Base-by-base conservation (phyloP, 2,888 invertebrate species). In the Rhagophthalmus giganteus region DNA sequence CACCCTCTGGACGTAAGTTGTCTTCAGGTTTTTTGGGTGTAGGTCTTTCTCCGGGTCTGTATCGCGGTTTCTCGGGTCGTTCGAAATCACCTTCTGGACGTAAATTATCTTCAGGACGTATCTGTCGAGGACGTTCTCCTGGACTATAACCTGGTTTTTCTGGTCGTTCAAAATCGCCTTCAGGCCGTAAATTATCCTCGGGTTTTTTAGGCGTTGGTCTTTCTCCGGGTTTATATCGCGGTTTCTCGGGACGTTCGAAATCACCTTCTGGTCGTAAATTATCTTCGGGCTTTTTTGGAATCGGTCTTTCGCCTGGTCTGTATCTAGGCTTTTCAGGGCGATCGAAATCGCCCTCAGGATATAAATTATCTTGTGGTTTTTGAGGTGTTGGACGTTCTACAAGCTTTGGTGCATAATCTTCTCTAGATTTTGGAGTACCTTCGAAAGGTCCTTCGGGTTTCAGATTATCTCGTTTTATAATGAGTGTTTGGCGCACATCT, bases 171-270 rank as follows among this genome's bases (percentile, higher is more conserved):
- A 79, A 77, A 2, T 78, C 78, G 52, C 82, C 82, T 70, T 82
- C 82, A 0, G 76, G 73, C 24, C 66, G 61, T 1, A 81, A 64
- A 57, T 79, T 85, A 63, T 86, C 86, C 69, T 82, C 80, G 60
- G 79, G 78, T 47, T 67, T 73, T 0, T 14, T 73, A 71, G 0
- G 79, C 77, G 63, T 63, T 15, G 68, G 64, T 33, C 73, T 65
- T 48, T 78, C 76, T 0, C 65, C 75, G 0, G 76, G 74, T 28
- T 39, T 20, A 45, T 55, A 63, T 35, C 58, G 57, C 40, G 61
- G 54, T 55, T 45, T 54, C 54, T 57, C 28, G 63, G 72, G 31
- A 71, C 76, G 48, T 78, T 78, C 74, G 56, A 72, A 72, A 1
- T 72, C 71, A 71, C 77, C 78, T 16, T 76, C 83, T 0, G 82